Base-by-base conservation (phyloP, 2,797 vertebrate genomes). In the Glyptemys insculpta region DNA sequence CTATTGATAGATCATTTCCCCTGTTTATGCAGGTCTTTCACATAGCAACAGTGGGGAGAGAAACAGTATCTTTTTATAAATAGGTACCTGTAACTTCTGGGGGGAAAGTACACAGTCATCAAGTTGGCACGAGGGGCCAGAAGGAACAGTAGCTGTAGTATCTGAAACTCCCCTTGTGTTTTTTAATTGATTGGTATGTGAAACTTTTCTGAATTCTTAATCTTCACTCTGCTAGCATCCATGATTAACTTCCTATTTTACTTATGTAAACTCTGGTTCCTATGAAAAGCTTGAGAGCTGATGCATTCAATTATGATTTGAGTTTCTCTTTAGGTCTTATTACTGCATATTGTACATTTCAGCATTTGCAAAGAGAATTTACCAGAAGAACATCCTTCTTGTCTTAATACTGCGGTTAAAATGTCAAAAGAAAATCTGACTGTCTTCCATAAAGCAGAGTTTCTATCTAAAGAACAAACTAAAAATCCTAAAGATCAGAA, bases 331-430 rank as follows among this genome's bases (percentile, higher is more conserved):
- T 83, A 79, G 15, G 41, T 37, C 78, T 95, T 31, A 94, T 78
- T 74, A 9, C 81, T 95, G 25, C 25, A 0, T 80, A 8, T 95
- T 7, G 0, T 92, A 37, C 96, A 76, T 98, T 98, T 93, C 96
- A 98, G 98, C 94, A 98, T 98, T 3, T 98, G 97, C 7, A 98
- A 97, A 62, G 97, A 98, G 80, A 98, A 96, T 96, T 95, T 98
- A 91, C 98, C 98, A 0, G 98, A 98, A 96, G 96, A 96, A 92
- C 97, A 97, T 89, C 97, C 98, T 81, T 98, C 98, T 29, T 97
- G 97, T 96, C 95, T 98, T 50, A 98, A 92, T 85, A 89, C 93
- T 91, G 97, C 97, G 80, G 56, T 96, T 34, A 98, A 98, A 91
- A 91, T 94, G 47, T 5, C 96, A 85, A 97, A 95, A 94, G 97